Percentiles rank a stretch among this genome's conserved stretches.
phyloP scores from a whole-genome alignment of 2,797 vertebrate genomes.

The Enteromius fasciolatus region DNA sequence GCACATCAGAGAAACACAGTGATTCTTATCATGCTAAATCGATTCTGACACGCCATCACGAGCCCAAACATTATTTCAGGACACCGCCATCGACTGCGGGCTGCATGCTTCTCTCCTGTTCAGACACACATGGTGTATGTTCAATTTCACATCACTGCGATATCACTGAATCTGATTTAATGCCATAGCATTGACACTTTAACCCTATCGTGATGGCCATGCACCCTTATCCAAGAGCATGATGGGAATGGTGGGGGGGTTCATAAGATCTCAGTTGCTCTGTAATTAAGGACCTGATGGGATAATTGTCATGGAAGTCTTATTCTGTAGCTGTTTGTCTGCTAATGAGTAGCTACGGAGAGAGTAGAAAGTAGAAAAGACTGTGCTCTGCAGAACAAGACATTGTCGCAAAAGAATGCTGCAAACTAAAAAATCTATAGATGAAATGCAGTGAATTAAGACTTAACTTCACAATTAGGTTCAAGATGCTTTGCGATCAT shows the following conservation, averaged over 20 bases:
- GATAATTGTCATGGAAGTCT: constrained; percentile 34
- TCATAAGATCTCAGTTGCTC: background rate
- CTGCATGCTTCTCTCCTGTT: background rate
- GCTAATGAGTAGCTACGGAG: constrained; percentile 34
- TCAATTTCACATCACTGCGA: background rate
- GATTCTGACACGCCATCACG: constrained; percentile 4
- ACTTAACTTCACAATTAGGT: background rate
- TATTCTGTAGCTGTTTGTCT: constrained; percentile 4
- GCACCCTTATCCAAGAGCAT: background rate
- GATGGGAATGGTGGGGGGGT: background rate
- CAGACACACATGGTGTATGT: background rate
- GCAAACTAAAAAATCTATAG: background rate
- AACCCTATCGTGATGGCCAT: background rate
- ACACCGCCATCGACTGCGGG: background rate
- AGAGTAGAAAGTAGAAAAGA: background rate
- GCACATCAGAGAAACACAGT: constrained; percentile 1
- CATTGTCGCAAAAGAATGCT: background rate
- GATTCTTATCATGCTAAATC: constrained; percentile 7
- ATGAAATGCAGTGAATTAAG: background rate
- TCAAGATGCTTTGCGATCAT: background rate
- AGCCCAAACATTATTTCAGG: background rate
- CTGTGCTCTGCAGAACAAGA: background rate
- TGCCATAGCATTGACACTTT: background rate
- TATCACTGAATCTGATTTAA: background rate
- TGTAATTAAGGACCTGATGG: constrained; percentile 27